Percentiles rank a stretch among this genome's conserved stretches.
Conservation (phyloP, 2,797 vertebrate genomes). For the Menidia menidia region DNA sequence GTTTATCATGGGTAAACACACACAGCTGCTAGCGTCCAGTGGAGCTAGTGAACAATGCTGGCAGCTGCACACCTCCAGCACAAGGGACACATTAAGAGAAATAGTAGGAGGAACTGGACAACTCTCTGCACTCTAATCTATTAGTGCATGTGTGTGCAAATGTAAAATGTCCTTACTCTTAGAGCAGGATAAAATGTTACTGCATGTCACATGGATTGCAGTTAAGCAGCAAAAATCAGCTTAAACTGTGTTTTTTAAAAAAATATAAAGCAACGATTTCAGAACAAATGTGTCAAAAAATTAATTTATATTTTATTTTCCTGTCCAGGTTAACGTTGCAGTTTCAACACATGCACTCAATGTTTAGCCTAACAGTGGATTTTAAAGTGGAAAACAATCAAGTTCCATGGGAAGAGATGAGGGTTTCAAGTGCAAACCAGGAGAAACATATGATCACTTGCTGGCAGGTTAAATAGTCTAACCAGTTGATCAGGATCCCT, state of each 20-base stretch:
- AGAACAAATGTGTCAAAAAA: slow-evolving; percentile 5
- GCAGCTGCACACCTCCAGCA: slow-evolving; percentile 71
- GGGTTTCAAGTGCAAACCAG: slow-evolving; percentile 61
- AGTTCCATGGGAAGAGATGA: slow-evolving; percentile 58
- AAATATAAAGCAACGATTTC: not conserved
- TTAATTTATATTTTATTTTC: not conserved
- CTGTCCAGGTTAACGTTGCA: not conserved
- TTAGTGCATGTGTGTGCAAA: slow-evolving; percentile 7
- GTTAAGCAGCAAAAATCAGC: not conserved
- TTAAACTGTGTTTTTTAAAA: not conserved
- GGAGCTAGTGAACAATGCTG: slow-evolving; percentile 77
- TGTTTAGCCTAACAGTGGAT: slow-evolving; percentile 10
- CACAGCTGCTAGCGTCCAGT: slow-evolving; percentile 73
- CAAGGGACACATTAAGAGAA: slow-evolving; percentile 74
- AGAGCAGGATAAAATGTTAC: slow-evolving; percentile 39
- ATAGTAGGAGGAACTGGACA: slow-evolving; percentile 71
- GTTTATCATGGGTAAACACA: slow-evolving; percentile 66
- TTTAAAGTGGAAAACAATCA: slow-evolving; percentile 18
- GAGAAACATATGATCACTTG: slow-evolving; percentile 32
- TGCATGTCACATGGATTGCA: slow-evolving; percentile 33
- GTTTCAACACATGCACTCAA: not conserved
- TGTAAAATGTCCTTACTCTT: slow-evolving; percentile 52
- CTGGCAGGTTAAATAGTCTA: slow-evolving; percentile 61
- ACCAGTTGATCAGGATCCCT: slow-evolving; percentile 72
- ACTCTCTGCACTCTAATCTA: slow-evolving; percentile 49